phyloP scores from a whole-genome alignment of 2,888 invertebrate species.

The Nycteola revayana region DNA sequence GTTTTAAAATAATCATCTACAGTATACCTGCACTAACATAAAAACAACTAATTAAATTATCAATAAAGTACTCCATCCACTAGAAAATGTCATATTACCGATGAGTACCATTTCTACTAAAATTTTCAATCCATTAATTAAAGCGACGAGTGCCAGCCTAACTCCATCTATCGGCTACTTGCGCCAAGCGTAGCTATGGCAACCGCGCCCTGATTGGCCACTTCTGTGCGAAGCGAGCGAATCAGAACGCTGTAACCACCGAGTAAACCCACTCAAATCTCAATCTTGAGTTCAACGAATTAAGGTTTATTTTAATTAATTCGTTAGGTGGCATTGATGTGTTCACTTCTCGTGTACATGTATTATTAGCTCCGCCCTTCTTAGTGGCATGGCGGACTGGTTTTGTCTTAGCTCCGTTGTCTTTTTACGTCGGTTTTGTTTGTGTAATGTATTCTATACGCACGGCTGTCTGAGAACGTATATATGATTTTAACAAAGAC shows the following conservation, averaged over 20 bases:
- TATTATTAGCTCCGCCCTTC: slow-evolving; percentile 76
- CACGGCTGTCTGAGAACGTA: slow-evolving; percentile 12
- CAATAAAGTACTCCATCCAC: slow-evolving; percentile 9
- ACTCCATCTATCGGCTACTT: slow-evolving; percentile 63
- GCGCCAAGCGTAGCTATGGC: slow-evolving; percentile 61
- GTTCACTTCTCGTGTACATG: slow-evolving; percentile 31
- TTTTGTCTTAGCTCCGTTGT: slow-evolving; percentile 49
- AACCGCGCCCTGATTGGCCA: slow-evolving; percentile 76
- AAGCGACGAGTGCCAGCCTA: slow-evolving; percentile 8
- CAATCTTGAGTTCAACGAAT: slow-evolving; percentile 35
- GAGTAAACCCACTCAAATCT: slow-evolving; percentile 43
- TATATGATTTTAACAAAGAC: not conserved
- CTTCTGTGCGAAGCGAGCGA: slow-evolving; percentile 43
- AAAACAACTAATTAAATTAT: slow-evolving; percentile 1
- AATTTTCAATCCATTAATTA: slow-evolving; percentile 14
- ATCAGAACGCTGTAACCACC: slow-evolving; percentile 48
- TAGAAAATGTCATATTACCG: not conserved
- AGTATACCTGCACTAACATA: too few relatives aligned
- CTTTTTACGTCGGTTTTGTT: slow-evolving; percentile 60
- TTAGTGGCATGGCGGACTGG: slow-evolving; percentile 70
- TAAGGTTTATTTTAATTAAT: slow-evolving; percentile 50
- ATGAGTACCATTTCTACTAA: slow-evolving; percentile 16
- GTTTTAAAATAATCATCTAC: too few relatives aligned
- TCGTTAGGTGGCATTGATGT: slow-evolving; percentile 26
- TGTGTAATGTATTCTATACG: slow-evolving; percentile 27